Percentiles rank a stretch among this genome's conserved stretches.
Evolutionary conservation across 1,140 invertebrate species (phyloP).

Genomic region (Pteromalus puparum): DNA sequence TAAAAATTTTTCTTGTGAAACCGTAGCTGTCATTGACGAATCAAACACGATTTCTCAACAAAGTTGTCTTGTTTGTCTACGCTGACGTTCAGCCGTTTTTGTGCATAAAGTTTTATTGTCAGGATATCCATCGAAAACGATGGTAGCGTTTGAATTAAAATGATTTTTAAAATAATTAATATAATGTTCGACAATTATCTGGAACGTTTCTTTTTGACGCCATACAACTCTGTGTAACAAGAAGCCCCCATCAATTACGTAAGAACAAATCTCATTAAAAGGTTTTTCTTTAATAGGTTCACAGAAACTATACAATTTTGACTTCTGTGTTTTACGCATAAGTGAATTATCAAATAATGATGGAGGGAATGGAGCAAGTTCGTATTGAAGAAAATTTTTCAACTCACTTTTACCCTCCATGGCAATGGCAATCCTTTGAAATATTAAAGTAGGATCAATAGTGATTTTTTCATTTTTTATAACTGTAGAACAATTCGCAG

Average conservation of each 20-base stretch:
- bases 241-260: conserved; percentile 57
- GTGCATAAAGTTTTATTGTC: conserved; percentile 28
- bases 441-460: conserved; percentile 65
- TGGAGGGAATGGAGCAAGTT: conserved; percentile 63
- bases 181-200: conserved; percentile 47
- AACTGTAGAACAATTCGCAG: conserved; percentile 58
- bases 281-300: neutral
- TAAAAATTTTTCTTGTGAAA: conserved; percentile 66
- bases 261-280: neutral
- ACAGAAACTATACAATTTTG: conserved; percentile 64
- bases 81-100: conserved; percentile 37
- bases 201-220: conserved; percentile 47
- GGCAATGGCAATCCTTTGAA: conserved; percentile 64
- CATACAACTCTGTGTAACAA: conserved; percentile 56
- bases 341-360: conserved; percentile 58
- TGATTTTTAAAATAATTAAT: conserved; percentile 47
- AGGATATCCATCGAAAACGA: conserved; percentile 57
- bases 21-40: conserved; percentile 61
- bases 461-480: conserved; percentile 60
- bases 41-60: conserved; percentile 62
- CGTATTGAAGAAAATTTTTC: conserved; percentile 65
- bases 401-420: conserved; percentile 59
- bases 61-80: conserved; percentile 11
- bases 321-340: conserved; percentile 67
- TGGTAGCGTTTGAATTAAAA: conserved; percentile 30